Base-by-base conservation (phyloP, 2,797 vertebrate species). In the Peromyscus melanophrys region DNA sequence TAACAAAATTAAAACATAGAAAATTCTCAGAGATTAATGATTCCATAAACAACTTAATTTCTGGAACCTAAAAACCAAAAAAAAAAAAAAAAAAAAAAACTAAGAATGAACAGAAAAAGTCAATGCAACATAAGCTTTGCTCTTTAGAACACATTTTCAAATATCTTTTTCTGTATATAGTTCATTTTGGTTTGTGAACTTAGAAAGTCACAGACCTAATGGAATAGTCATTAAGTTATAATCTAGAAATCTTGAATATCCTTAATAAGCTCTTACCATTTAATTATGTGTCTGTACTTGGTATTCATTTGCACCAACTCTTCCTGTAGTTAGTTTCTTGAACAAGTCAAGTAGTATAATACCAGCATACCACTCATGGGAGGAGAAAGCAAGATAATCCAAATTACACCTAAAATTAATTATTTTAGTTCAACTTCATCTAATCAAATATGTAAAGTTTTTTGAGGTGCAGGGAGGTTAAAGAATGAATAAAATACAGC, bases 191-290 rank as follows among this genome's bases (percentile, higher is more conserved):
- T 67, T n/a, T 75, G 9, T 78, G 4, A 25, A 37, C 65, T 63
- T 55, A 4, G 34, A 29, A 95, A 57, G 4, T 61, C 29, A 78
- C 1, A 73, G 27, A 0, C 8, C 12, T 12, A 71, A 17, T 4
- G 76, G 37, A 75, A 17, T 14, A 76, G 61, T 76, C 11, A 90
- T 80, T 77, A 94, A 73, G 0, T 81, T 86, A 27, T 77, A 86
- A 77, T 75, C 37, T 92, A 90, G 40, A 96, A 92, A 80, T 93
- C 25, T 49, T 87, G 21, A 95, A 31, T 61, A 84, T 73, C 1
- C 77, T 7, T 81, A 57, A 23, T 73, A 77, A 85, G 61, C 77
- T 82, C 13, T 92, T n/a, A 63, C 1, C 77, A 34, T 88, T 93
- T 52, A 63, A 86, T 73, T 63, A 23, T 63, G 73, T 21, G 1